Evolutionary conservation across 1,140 invertebrate genomes (phyloP).

Genomic region (Lordiphosa collinella): DNA sequence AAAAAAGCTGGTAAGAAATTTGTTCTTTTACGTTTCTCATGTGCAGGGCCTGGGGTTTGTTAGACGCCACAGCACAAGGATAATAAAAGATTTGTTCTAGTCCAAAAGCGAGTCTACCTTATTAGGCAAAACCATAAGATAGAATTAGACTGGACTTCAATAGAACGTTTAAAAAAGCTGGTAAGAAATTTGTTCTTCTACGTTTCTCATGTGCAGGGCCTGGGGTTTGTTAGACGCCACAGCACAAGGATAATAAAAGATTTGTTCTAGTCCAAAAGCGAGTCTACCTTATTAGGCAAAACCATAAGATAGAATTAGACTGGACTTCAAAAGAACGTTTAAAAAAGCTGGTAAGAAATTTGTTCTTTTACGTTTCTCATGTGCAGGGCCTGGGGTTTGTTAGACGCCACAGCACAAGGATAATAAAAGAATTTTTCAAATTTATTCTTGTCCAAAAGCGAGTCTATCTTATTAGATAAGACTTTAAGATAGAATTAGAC

Average conservation of each 20-base stretch:
- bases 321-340: slow-evolving; percentile 15
- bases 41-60: background rate
- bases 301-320: slow-evolving; percentile 54
- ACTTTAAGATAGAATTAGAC: slow-evolving; percentile 52
- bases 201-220: no score
- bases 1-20: background rate
- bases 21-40: slow-evolving; percentile 8
- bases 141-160: slow-evolving; percentile 55
- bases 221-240: no score
- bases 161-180: no score
- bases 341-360: background rate
- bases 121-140: slow-evolving; percentile 42
- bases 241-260: slow-evolving; percentile 1
- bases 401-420: slow-evolving; percentile 1
- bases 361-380: slow-evolving; percentile 8
- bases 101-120: slow-evolving; percentile 61
- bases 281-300: slow-evolving; percentile 46
- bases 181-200: background rate
- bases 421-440: slow-evolving; percentile 34
- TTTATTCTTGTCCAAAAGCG: slow-evolving; percentile 61
- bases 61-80: slow-evolving; percentile 1
- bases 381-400: background rate
- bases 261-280: slow-evolving; percentile 58
- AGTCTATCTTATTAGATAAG: slow-evolving; percentile 45
- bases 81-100: slow-evolving; percentile 41